phyloP scores from a whole-genome alignment of 1,140 invertebrate species.

The Drosophila bipectinata region DNA sequence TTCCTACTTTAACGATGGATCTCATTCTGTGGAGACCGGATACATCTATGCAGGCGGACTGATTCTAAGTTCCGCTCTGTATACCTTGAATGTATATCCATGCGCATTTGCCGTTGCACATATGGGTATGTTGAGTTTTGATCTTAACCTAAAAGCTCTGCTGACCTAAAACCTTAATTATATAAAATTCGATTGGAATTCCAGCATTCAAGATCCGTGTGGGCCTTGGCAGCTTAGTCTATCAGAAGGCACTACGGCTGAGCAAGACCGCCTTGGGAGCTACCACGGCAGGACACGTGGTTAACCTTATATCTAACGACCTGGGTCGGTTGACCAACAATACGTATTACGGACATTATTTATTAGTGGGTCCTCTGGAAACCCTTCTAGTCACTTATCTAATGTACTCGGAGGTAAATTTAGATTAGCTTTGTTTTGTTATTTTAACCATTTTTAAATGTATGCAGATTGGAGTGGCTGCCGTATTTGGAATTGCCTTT shows the following conservation, averaged over 20 bases:
- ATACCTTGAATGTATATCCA: slow-evolving; percentile 90
- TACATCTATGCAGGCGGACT: slow-evolving; percentile 88
- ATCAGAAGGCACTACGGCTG: slow-evolving; percentile 90
- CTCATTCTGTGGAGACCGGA: slow-evolving; percentile 85
- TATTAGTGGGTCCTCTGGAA: slow-evolving; percentile 93
- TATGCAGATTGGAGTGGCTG: slow-evolving; percentile 88
- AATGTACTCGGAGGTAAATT: slow-evolving; percentile 87
- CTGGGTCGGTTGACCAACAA: slow-evolving; percentile 89
- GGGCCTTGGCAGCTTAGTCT: slow-evolving; percentile 91
- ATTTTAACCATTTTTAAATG: background rate
- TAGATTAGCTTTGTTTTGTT: background rate
- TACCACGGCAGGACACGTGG: slow-evolving; percentile 93
- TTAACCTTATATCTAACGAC: slow-evolving; percentile 97
- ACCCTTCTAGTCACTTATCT: slow-evolving; percentile 90
- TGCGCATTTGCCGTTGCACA: slow-evolving; percentile 91
- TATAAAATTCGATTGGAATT: background rate
- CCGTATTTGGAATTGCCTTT: slow-evolving; percentile 91
- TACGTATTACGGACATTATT: slow-evolving; percentile 89
- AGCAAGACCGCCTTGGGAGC: slow-evolving; percentile 89
- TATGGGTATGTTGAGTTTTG: slow-evolving; percentile 84
- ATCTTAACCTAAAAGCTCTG: background rate
- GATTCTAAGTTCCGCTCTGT: slow-evolving; percentile 88
- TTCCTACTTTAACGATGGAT: slow-evolving; percentile 85
- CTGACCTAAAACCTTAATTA: background rate
- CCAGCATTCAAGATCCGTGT: slow-evolving; percentile 89